Evolutionary conservation across 1,140 invertebrate genomes (phyloP), one percentile per base, ranked within the genome.

Genomic region (Forficula auricularia): DNA sequence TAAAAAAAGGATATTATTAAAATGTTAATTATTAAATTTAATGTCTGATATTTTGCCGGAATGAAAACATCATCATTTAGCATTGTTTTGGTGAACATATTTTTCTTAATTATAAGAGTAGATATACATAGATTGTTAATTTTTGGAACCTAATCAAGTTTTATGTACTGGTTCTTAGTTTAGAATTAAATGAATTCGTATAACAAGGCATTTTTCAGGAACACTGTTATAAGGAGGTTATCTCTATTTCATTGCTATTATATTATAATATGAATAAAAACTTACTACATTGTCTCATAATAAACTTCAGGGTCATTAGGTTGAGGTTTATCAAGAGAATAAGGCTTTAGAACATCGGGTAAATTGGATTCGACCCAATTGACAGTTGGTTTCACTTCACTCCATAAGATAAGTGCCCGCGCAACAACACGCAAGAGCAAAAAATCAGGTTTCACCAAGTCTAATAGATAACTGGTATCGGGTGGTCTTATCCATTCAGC

Each of bases 221-320:
- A n/a, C n/a, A n/a, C n/a, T n/a, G n/a, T n/a, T n/a, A n/a, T n/a
- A n/a, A n/a, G n/a, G n/a, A n/a, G n/a, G n/a, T n/a, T n/a, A n/a
- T n/a, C n/a, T n/a, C n/a, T n/a, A n/a, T n/a, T n/a, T n/a, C n/a
- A 19, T 40, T 47, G 10, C 19, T 40, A 39, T 16, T 38, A 40
- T 33, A 35, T 38, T 40, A 12, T 22, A 27, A 27, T 6, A 27
- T 27, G 22, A 27, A 27, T 15, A 50, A 40, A 36, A 38, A 56
- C 67, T 72, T 60, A 89, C 84, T 88, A 90, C 73, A 94, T 92
- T 20, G 89, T 90, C 68, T 96, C 90, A 58, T 86, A 82, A 62
- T 96, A 90, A 10, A 94, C 73, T 35, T 66, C 63, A 15, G 63
- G 34, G 7, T 30, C 57, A 37, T 71, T 67, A 18, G 74, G 66